Evolutionary conservation across 2,888 invertebrate genomes (phyloP).

Genomic region (Heteropelma amictum): DNA sequence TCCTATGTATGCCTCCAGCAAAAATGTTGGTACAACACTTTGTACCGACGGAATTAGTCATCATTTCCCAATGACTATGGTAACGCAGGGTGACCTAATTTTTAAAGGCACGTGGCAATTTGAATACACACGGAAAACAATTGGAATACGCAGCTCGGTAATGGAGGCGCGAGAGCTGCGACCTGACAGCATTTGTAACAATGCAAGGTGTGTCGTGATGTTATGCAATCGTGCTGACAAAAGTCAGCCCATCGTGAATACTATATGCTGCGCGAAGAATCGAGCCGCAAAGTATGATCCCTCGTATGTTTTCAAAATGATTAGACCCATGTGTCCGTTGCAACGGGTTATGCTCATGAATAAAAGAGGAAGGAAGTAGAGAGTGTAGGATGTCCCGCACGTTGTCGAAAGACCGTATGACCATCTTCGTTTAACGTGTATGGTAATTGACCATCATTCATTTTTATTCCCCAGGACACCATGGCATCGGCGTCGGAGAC

Average conservation of each 20-base stretch:
- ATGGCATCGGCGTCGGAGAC: constrained; percentile 71
- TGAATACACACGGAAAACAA: constrained; percentile 53
- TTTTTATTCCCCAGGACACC: constrained; percentile 70
- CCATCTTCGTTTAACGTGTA: neutral
- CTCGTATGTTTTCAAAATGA: constrained; percentile 50
- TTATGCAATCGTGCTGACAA: constrained; percentile 69
- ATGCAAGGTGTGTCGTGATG: constrained; percentile 75
- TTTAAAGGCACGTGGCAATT: constrained; percentile 35
- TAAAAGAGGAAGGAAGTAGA: neutral
- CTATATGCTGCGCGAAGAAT: constrained; percentile 54
- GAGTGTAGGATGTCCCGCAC: neutral
- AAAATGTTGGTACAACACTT: too few species aligned
- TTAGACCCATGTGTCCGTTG: constrained; percentile 2
- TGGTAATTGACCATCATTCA: constrained; percentile 9
- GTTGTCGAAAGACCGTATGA: neutral
- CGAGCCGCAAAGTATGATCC: constrained; percentile 53
- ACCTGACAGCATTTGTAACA: constrained; percentile 74
- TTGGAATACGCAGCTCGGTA: constrained; percentile 20
- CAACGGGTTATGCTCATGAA: neutral
- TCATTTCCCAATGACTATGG: constrained; percentile 32
- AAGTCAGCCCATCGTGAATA: constrained; percentile 60
- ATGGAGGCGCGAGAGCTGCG: constrained; percentile 54
- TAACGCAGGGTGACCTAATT: neutral
- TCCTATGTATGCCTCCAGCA: too few species aligned
- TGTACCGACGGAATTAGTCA: too few species aligned